A percentile compares a stretch with the other conserved stretches of the same genome.
phyloP scores from a whole-genome alignment of 2,113 vertebrate species.

The Myanophis thanlyinensis region DNA sequence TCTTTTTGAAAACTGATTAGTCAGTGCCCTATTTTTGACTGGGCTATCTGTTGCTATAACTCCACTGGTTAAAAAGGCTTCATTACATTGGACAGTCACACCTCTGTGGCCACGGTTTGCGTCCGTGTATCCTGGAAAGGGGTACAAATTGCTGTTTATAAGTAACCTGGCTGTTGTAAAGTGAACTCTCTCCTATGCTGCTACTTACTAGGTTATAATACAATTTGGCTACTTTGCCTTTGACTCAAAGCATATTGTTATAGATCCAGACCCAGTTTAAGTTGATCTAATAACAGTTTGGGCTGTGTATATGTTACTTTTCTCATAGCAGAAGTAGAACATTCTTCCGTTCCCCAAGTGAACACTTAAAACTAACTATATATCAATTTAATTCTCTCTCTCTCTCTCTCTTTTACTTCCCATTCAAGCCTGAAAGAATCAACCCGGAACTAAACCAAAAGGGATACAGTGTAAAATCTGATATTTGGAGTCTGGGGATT shows the following conservation, averaged over 20 bases:
- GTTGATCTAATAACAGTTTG: not conserved
- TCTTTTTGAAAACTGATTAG: not conserved
- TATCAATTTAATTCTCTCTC: conserved; percentile 12
- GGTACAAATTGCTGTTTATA: not conserved
- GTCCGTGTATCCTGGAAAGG: not conserved
- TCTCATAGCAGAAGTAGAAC: not conserved
- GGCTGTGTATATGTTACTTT: not conserved
- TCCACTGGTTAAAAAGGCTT: not conserved
- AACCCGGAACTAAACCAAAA: conserved; percentile 97
- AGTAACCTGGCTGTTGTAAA: not conserved
- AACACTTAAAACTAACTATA: not conserved
- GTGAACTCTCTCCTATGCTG: not conserved
- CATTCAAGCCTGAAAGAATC: conserved; percentile 91
- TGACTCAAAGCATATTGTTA: not conserved
- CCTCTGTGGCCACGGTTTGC: not conserved
- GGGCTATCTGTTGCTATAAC: no score
- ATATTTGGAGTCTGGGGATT: conserved; percentile 98
- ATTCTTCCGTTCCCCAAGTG: not conserved
- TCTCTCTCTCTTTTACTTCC: conserved; percentile 18
- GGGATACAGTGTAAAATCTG: conserved; percentile 95
- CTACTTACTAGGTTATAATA: not conserved
- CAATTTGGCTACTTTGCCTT: not conserved
- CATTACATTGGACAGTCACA: not conserved
- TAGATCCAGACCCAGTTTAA: not conserved
- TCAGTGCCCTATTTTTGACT: not conserved